These are phyloP conservation scores for Grantiella picta DNA, from an alignment of 2,113 vertebrate genomes.

Conservation along the genomic window DNA sequence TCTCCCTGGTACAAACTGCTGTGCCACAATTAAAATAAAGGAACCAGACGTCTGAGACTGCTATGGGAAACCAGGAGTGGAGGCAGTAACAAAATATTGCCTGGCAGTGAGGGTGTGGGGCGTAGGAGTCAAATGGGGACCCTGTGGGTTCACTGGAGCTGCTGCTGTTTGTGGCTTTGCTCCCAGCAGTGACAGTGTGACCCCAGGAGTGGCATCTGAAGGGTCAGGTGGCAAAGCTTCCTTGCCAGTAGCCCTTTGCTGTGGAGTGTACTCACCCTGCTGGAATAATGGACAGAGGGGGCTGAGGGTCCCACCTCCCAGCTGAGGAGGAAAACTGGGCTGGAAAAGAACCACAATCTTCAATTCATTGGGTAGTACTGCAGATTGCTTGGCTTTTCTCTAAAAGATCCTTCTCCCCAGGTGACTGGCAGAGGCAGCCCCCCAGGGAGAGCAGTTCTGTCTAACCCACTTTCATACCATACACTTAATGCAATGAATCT, in stretches of 20 bases:
- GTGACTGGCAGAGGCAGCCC: background rate
- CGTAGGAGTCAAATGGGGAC: no score
- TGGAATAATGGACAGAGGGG: background rate
- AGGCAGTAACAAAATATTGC: background rate
- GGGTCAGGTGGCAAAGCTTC: background rate
- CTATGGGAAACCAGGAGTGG: background rate
- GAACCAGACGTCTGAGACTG: background rate
- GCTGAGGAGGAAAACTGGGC: background rate
- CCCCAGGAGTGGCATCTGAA: background rate
- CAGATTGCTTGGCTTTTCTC: background rate
- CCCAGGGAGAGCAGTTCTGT: background rate
- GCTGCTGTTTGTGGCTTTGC: background rate
- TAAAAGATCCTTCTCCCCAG: background rate
- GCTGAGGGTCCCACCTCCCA: background rate
- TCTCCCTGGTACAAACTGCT: background rate
- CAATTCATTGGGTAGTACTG: background rate
- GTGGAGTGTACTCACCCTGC: background rate
- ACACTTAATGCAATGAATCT: slow-evolving; percentile 3
- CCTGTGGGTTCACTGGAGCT: background rate
- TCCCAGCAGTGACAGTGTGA: background rate
- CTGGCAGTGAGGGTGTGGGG: background rate
- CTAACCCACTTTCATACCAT: slow-evolving; percentile 3
- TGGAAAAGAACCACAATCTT: background rate
- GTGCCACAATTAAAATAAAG: background rate
- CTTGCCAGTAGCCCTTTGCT: background rate